Percentiles rank a stretch among this genome's conserved stretches.
These are phyloP conservation scores for Sympetrum striolatum DNA, from an alignment of 2,888 invertebrate genomes.

Conservation along the genomic window DNA sequence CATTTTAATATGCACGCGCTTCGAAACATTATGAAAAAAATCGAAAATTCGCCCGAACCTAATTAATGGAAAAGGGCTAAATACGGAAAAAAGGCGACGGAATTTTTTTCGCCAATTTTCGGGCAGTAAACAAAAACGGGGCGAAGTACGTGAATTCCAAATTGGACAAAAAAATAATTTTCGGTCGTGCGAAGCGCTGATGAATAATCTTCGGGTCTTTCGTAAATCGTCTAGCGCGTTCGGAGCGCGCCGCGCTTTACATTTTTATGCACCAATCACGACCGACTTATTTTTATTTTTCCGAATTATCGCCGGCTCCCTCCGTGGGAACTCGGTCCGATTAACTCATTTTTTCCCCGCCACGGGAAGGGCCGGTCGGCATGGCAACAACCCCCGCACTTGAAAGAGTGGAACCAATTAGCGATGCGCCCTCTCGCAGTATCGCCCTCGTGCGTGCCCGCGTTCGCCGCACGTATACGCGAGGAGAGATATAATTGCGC, in stretches of 20 bases:
- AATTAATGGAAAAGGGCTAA: background rate
- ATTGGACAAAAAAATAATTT: background rate
- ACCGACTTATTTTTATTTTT: too few relatives aligned
- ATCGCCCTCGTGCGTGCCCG: background rate
- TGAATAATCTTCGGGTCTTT: background rate
- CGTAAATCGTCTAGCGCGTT: background rate
- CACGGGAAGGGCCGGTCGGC: background rate
- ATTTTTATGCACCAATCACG: too few relatives aligned
- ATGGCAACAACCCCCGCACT: background rate
- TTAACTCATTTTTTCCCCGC: slow-evolving; percentile 23
- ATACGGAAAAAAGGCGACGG: background rate
- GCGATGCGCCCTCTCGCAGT: background rate
- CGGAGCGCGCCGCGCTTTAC: background rate
- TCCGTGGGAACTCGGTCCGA: slow-evolving; percentile 1
- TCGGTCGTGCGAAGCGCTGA: background rate
- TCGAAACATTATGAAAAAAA: background rate
- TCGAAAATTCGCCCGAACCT: slow-evolving; percentile 7
- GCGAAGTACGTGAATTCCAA: background rate
- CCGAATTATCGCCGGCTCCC: background rate
- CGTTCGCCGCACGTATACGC: background rate
- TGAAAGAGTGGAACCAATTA: slow-evolving; percentile 12
- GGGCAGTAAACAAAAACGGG: slow-evolving; percentile 4
- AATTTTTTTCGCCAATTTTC: slow-evolving; percentile 27
- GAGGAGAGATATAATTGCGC: background rate
- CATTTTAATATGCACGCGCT: background rate